These are phyloP conservation scores for Corythaeola cristata DNA, from an alignment of 2,113 vertebrate genomes.

Conservation along the genomic window DNA sequence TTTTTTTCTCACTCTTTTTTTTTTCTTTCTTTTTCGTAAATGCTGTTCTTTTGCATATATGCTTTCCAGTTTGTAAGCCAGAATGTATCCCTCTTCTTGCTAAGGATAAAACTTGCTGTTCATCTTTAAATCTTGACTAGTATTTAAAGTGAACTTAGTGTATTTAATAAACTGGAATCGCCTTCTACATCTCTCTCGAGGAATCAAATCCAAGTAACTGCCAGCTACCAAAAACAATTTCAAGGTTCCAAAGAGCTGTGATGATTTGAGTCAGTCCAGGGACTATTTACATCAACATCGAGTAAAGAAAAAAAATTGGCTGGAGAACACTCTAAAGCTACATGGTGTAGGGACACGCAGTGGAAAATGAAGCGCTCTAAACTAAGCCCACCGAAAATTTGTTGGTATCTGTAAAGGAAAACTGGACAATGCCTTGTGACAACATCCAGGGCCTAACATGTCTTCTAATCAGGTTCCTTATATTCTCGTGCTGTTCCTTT, in stretches of 20 bases:
- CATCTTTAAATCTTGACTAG: neutral
- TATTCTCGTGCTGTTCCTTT: neutral
- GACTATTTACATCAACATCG: neutral
- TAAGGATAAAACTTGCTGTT: neutral
- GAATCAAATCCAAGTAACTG: neutral
- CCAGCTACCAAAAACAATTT: neutral
- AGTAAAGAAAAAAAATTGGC: neutral
- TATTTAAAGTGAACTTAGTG: neutral
- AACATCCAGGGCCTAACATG: neutral
- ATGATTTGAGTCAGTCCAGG: neutral
- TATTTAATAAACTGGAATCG: neutral
- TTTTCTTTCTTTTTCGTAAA: neutral
- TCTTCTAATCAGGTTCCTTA: neutral
- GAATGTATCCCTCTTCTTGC: neutral
- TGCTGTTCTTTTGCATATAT: neutral
- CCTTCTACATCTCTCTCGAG: neutral
- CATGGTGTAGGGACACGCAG: neutral
- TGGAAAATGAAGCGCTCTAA: neutral
- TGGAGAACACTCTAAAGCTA: neutral
- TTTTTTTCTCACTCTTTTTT: fast-evolving
- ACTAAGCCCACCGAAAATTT: fast-evolving
- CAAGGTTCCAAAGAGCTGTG: neutral
- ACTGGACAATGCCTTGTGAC: neutral
- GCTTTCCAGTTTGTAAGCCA: neutral
- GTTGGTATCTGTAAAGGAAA: neutral